Evolutionary conservation across 2,888 invertebrate species (phyloP).

Genomic region (Graphium colonna): DNA sequence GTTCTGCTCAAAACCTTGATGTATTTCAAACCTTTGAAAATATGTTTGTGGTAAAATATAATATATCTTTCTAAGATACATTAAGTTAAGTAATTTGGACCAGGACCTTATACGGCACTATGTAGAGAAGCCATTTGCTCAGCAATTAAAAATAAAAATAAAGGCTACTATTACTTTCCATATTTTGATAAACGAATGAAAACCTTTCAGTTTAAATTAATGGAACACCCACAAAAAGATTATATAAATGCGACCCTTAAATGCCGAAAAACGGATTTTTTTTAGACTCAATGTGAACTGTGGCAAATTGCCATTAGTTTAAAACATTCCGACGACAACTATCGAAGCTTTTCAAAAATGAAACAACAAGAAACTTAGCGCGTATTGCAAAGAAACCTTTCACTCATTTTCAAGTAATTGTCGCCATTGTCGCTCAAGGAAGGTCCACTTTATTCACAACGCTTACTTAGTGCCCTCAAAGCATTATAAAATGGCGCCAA

Average conservation of each 20-base stretch:
- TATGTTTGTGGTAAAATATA: too few species aligned
- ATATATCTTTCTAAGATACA: too few species aligned
- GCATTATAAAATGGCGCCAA: constrained; percentile 17
- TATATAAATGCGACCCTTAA: constrained; percentile 1
- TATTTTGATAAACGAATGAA: background rate
- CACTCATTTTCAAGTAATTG: constrained; percentile 53
- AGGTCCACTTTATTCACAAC: constrained; percentile 27
- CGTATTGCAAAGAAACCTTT: constrained; percentile 54
- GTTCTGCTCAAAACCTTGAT: too few species aligned
- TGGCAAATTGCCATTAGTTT: constrained; percentile 46
- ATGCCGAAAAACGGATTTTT: background rate
- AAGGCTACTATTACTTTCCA: too few species aligned
- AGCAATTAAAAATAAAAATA: too few species aligned
- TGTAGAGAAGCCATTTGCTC: too few species aligned
- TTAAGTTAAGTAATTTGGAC: too few species aligned
- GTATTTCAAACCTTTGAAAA: too few species aligned
- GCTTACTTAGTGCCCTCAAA: constrained; percentile 18
- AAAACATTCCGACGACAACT: constrained; percentile 29
- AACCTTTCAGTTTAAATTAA: background rate
- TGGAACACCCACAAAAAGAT: constrained; percentile 11
- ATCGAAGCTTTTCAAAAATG: constrained; percentile 39
- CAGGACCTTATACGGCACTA: too few species aligned
- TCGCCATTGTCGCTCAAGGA: constrained; percentile 34
- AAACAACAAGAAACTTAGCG: constrained; percentile 55
- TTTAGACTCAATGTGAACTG: constrained; percentile 39